A percentile compares a stretch with the other conserved stretches of the same genome.
These are phyloP conservation scores for Callinectes sapidus DNA, from an alignment of 2,888 invertebrate species.

Conservation along the genomic window DNA sequence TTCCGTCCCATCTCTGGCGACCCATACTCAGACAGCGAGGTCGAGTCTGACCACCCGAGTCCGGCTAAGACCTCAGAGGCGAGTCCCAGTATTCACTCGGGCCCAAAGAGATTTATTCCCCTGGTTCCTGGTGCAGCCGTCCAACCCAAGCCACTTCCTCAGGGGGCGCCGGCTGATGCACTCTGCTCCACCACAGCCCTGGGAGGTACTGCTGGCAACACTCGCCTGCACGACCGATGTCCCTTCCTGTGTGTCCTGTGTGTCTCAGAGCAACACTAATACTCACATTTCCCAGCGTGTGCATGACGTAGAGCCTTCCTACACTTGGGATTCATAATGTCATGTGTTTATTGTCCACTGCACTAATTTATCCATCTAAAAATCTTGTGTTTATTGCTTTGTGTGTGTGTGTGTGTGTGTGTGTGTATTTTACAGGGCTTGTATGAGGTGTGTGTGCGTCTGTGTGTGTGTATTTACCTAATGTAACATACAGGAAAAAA, in stretches of 20 bases:
- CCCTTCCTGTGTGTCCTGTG: constrained; percentile 36
- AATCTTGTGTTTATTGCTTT: neutral
- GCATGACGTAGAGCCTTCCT: constrained; percentile 28
- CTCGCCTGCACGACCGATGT: constrained; percentile 45
- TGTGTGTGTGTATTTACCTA: too few relatives aligned
- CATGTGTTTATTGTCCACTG: neutral
- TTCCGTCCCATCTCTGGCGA: constrained; percentile 68
- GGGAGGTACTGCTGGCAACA: constrained; percentile 63
- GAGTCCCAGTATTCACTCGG: constrained; percentile 54
- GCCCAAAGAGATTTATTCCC: constrained; percentile 66
- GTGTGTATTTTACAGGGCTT: neutral
- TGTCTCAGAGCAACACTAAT: constrained; percentile 42
- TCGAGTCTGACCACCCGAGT: constrained; percentile 64
- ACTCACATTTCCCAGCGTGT: constrained; percentile 39
- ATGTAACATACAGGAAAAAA: too few relatives aligned
- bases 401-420: constrained; percentile 18
- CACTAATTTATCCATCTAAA: neutral
- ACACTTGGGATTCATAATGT: neutral
- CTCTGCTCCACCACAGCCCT: constrained; percentile 53
- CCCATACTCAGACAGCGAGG: constrained; percentile 69
- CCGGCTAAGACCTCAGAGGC: constrained; percentile 61
- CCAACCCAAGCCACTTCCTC: constrained; percentile 58
- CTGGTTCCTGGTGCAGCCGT: constrained; percentile 64
- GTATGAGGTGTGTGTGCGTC: neutral
- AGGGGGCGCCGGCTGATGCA: constrained; percentile 53